phyloP scores from a whole-genome alignment of 2,113 vertebrate genomes.

The Microtus pennsylvanicus region DNA sequence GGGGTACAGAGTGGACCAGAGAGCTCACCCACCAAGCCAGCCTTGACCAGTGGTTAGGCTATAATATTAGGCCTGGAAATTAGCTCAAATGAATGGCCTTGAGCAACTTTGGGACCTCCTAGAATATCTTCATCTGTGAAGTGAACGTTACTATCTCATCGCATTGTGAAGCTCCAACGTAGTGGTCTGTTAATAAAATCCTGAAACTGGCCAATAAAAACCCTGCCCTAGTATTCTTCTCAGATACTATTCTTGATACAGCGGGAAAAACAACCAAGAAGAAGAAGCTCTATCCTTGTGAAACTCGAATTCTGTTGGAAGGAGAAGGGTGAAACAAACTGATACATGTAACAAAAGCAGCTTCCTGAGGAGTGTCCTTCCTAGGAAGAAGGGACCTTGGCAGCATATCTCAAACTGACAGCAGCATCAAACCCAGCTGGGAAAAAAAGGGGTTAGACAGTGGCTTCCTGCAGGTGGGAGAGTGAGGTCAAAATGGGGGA shows the following conservation, averaged over 20 bases:
- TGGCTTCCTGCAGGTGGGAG: not conserved
- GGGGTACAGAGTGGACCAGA: not conserved
- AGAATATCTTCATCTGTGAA: not conserved
- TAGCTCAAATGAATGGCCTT: not conserved
- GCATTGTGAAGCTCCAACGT: not conserved
- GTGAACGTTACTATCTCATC: not conserved
- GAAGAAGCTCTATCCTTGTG: not conserved
- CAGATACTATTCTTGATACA: not conserved
- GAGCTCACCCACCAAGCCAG: not conserved
- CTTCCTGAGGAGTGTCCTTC: conserved; percentile 2
- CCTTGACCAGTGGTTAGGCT: not conserved
- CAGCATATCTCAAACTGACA: not conserved
- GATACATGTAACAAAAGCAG: not conserved
- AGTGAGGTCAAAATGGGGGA: not conserved
- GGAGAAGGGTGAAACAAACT: not conserved
- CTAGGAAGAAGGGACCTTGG: not conserved
- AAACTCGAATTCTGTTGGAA: not conserved
- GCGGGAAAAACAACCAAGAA: not conserved
- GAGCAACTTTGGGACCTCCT: not conserved
- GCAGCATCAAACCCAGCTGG: not conserved
- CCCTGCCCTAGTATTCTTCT: accelerated
- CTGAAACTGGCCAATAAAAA: not conserved
- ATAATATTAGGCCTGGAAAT: not conserved
- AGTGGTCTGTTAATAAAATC: not conserved
- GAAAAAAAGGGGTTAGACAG: not conserved